Evolutionary conservation across 92 coral and sea anemone species (phyloP).

Genomic region (Diadumene lineata): DNA sequence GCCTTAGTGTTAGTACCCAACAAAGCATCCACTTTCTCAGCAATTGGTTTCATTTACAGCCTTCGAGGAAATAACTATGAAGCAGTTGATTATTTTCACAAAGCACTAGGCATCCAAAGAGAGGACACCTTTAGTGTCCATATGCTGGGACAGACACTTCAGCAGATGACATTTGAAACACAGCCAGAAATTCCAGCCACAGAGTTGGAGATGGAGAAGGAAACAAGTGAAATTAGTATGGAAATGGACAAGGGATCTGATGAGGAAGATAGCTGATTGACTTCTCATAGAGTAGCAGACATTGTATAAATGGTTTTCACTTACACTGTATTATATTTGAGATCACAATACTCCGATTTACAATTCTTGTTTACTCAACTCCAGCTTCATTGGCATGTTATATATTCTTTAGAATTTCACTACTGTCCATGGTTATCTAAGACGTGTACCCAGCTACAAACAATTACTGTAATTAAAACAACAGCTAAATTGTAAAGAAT

Average conservation of each 20-base stretch:
- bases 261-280: constrained; percentile 43
- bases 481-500: too few species aligned
- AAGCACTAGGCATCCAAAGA: constrained; percentile 92
- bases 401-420: too few species aligned
- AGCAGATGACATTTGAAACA: constrained; percentile 78
- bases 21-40: constrained; percentile 89
- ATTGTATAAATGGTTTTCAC: too few species aligned
- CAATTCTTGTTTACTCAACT: too few species aligned
- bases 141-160: constrained; percentile 95
- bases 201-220: constrained; percentile 9
- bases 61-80: constrained; percentile 87
- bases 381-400: too few species aligned
- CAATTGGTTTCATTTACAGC: constrained; percentile 93
- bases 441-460: too few species aligned
- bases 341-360: too few species aligned
- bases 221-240: constrained; percentile 51
- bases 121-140: constrained; percentile 99
- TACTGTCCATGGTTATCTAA: too few species aligned
- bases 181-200: constrained; percentile 43
- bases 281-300: too few species aligned
- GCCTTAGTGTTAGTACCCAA: constrained; percentile 90
- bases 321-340: too few species aligned
- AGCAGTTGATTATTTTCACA: constrained; percentile 91
- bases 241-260: constrained; percentile 82
- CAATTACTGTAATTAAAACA: too few species aligned